Evolutionary conservation across 2,113 vertebrate species (phyloP).

Genomic region (Emydura subglobosa): DNA sequence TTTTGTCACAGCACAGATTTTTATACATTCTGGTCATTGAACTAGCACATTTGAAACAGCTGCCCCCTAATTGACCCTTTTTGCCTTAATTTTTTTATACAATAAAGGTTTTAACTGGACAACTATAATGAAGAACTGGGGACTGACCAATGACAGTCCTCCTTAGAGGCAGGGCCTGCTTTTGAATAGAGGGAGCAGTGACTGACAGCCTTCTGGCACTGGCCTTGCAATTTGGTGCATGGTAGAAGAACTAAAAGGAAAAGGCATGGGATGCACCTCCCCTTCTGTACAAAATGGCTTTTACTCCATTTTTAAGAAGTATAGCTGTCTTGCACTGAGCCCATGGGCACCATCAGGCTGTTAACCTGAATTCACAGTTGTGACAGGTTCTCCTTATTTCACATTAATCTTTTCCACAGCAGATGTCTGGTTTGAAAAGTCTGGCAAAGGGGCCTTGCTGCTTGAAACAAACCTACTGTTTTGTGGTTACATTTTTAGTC

Average conservation of each 20-base stretch:
- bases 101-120: neutral
- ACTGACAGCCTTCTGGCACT: neutral
- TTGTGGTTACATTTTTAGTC: neutral
- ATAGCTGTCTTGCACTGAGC: fast-evolving
- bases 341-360: neutral
- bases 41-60: neutral
- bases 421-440: neutral
- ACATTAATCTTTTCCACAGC: neutral
- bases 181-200: neutral
- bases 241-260: neutral
- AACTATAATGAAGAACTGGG: neutral
- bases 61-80: fast-evolving
- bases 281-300: neutral
- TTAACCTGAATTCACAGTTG: neutral
- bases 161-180: neutral
- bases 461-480: neutral
- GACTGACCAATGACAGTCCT: neutral
- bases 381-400: neutral
- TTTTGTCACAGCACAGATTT: neutral
- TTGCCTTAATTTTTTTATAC: neutral
- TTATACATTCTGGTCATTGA: neutral
- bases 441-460: neutral
- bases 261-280: neutral
- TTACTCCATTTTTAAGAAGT: neutral
- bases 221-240: neutral